A percentile compares a stretch with the other conserved stretches of the same genome.
Evolutionary conservation across 1,140 invertebrate species (phyloP).

Genomic region (Cydia strobilella): DNA sequence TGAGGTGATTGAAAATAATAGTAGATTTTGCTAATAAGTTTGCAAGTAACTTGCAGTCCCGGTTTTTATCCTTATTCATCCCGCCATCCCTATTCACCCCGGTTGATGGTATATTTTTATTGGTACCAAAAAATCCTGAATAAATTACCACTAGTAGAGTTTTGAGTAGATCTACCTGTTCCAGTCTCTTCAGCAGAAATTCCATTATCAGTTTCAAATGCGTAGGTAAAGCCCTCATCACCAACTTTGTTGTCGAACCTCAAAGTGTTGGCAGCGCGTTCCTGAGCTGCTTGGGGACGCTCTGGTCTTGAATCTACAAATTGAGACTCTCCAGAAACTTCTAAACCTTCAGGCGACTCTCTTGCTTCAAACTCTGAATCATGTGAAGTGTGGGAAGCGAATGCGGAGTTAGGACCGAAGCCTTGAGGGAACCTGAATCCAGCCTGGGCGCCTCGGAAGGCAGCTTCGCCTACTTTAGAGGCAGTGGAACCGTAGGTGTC

Average conservation of each 20-base stretch:
- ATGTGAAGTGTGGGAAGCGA: neutral
- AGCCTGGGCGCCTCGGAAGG: constrained; percentile 51
- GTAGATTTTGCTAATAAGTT: too few species aligned
- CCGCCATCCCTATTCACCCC: too few species aligned
- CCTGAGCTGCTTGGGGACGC: constrained; percentile 42
- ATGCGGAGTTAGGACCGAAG: neutral
- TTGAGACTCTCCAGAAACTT: neutral
- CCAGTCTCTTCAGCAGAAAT: constrained; percentile 80
- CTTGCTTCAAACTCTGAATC: constrained; percentile 10
- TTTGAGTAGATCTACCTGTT: neutral
- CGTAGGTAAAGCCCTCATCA: constrained; percentile 72
- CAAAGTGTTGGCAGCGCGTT: constrained; percentile 52
- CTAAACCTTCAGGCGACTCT: neutral
- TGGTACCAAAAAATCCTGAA: too few species aligned
- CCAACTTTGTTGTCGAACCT: constrained; percentile 55
- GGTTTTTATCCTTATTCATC: too few species aligned
- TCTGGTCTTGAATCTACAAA: constrained; percentile 22
- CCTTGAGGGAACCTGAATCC: constrained; percentile 34
- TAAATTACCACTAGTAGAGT: too few species aligned
- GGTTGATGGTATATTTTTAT: too few species aligned
- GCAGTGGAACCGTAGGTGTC: constrained; percentile 60
- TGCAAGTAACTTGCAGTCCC: too few species aligned
- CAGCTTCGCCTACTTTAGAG: constrained; percentile 73
- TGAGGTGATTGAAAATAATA: too few species aligned
- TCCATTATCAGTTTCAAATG: constrained; percentile 84